phyloP scores from a whole-genome alignment of 1,140 invertebrate species.

The Spodoptera litura region DNA sequence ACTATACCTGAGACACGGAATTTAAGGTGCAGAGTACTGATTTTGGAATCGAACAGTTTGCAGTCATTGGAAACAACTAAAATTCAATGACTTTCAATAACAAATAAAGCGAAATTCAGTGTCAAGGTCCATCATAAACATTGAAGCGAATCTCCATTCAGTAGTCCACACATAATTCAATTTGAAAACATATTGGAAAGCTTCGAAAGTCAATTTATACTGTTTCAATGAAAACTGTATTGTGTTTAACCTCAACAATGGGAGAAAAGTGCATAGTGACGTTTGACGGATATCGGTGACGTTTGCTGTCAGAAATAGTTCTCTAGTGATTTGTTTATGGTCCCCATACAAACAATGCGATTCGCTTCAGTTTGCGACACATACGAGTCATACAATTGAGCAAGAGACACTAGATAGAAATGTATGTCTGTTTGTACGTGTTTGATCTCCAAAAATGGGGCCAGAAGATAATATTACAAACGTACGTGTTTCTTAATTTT shows the following conservation, averaged over 20 bases:
- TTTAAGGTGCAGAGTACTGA: too few relatives aligned
- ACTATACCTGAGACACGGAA: too few relatives aligned
- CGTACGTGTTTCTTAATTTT: conserved; percentile 19
- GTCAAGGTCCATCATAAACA: not conserved
- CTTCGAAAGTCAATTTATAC: conserved; percentile 23
- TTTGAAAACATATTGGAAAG: conserved; percentile 15
- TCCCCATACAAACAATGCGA: conserved; percentile 70
- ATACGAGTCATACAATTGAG: conserved; percentile 55
- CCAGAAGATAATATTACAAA: conserved; percentile 41
- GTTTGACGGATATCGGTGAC: not conserved
- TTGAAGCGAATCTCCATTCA: not conserved
- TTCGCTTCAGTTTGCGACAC: conserved; percentile 69
- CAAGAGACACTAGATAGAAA: conserved; percentile 59
- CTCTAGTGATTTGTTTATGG: conserved; percentile 26
- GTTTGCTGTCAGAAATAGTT: conserved; percentile 4
- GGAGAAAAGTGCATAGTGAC: not conserved
- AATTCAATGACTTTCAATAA: too few relatives aligned
- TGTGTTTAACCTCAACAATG: conserved; percentile 22
- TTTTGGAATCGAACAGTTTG: too few relatives aligned
- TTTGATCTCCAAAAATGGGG: conserved; percentile 41
- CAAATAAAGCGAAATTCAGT: too few relatives aligned
- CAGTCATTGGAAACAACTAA: too few relatives aligned
- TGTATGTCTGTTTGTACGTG: conserved; percentile 46
- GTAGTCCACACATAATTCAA: not conserved
- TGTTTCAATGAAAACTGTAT: not conserved